A percentile compares a stretch with the other conserved stretches of the same genome.
These are phyloP conservation scores for Clarias pachynema DNA, from an alignment of 2,797 vertebrate genomes.

Conservation along the genomic window DNA sequence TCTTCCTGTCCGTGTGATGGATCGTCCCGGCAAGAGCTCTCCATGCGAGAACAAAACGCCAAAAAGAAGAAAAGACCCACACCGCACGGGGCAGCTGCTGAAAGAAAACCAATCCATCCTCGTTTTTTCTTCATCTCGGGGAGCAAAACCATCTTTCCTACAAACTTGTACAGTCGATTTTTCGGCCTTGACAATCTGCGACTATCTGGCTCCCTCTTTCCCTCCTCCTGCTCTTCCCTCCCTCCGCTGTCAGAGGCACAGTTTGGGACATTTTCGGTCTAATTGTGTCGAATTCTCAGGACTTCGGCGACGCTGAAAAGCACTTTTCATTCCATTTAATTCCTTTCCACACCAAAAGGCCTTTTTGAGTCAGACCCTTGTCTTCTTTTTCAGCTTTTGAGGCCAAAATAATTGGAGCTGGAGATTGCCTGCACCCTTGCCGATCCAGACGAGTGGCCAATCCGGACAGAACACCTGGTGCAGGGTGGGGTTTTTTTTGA, in stretches of 20 bases:
- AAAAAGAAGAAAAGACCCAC: constrained; percentile 51
- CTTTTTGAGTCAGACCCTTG: constrained; percentile 53
- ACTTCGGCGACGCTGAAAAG: constrained; percentile 57
- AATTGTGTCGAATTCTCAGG: constrained; percentile 61
- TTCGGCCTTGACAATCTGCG: constrained; percentile 20
- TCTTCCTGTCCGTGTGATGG: constrained; percentile 60
- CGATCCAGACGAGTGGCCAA: constrained; percentile 66
- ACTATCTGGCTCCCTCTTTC: background rate
- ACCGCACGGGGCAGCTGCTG: constrained; percentile 40
- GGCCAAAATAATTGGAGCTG: constrained; percentile 79
- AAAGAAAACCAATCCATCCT: constrained; percentile 38
- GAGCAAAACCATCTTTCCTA: constrained; percentile 37
- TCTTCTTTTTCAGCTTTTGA: constrained; percentile 70
- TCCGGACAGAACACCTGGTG: constrained; percentile 61
- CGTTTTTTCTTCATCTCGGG: constrained; percentile 13
- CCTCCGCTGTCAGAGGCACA: constrained; percentile 37
- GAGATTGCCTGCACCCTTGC: constrained; percentile 72
- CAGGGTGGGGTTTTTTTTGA: constrained; percentile 29
- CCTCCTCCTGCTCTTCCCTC: background rate
- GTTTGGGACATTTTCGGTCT: constrained; percentile 53
- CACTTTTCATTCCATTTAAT: constrained; percentile 77
- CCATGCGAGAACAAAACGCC: constrained; percentile 61
- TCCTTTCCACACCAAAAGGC: constrained; percentile 70
- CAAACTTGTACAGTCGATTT: constrained; percentile 30
- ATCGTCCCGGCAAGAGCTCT: constrained; percentile 66